Evolutionary conservation across 1,140 invertebrate species (phyloP).

Genomic region (Wiebesia pumilae): DNA sequence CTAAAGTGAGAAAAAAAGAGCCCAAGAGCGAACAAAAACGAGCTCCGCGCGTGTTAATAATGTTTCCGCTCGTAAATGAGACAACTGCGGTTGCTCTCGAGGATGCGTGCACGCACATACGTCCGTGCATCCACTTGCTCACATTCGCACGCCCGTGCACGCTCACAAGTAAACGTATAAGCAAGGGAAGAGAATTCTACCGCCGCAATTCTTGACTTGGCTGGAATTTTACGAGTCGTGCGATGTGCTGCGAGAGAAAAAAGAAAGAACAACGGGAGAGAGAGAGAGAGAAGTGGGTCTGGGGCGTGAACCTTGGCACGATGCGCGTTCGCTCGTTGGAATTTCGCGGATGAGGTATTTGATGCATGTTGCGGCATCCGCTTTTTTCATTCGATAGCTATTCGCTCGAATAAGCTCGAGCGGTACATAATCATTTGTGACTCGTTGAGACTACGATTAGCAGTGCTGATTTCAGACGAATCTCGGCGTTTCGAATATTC

Average conservation of each 20-base stretch:
- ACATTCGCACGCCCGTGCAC: neutral
- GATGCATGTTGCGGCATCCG: neutral
- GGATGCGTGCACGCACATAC: conserved; percentile 48
- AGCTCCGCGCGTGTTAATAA: conserved; percentile 67
- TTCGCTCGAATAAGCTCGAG: neutral
- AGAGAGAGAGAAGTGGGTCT: neutral
- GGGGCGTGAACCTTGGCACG: neutral
- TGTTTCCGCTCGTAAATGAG: conserved; percentile 71
- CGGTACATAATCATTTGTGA: neutral
- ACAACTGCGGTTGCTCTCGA: conserved; percentile 37
- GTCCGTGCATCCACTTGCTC: conserved; percentile 13
- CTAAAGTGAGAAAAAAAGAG: neutral
- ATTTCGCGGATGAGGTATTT: neutral
- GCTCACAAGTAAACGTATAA: neutral
- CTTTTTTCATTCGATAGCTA: neutral
- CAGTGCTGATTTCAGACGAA: neutral
- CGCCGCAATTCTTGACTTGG: conserved; percentile 31
- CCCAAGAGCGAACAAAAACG: neutral
- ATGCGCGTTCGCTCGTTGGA: neutral
- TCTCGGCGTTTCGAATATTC: conserved; percentile 5
- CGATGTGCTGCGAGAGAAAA: conserved; percentile 11
- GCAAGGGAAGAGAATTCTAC: conserved; percentile 3
- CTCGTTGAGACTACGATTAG: no score
- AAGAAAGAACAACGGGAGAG: neutral
- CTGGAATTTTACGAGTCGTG: conserved; percentile 41